These are phyloP conservation scores for Mungos mungo DNA, from an alignment of 2,113 vertebrate genomes.

Conservation along the genomic window DNA sequence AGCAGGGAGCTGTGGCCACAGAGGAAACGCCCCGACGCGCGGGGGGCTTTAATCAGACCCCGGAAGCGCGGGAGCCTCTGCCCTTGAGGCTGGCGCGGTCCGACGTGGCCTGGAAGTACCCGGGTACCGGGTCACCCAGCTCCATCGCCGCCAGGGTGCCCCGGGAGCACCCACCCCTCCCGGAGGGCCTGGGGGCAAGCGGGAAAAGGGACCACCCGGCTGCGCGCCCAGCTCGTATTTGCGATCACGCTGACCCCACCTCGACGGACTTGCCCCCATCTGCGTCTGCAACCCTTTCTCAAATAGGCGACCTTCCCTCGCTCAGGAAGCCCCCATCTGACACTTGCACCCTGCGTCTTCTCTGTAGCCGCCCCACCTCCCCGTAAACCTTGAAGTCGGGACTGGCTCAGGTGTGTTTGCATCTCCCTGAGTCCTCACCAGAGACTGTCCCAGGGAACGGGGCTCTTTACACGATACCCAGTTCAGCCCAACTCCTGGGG, in stretches of 20 bases:
- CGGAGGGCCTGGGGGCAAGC: neutral
- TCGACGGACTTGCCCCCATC: neutral
- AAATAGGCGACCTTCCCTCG: neutral
- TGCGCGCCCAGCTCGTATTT: no score
- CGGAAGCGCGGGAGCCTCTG: fast-evolving
- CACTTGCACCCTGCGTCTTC: neutral
- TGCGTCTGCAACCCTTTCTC: neutral
- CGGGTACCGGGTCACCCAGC: neutral
- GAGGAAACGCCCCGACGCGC: neutral
- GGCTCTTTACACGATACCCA: neutral
- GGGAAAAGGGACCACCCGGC: neutral
- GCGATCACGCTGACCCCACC: neutral
- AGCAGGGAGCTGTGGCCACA: neutral
- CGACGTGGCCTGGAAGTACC: neutral
- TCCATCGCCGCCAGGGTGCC: neutral
- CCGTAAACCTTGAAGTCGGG: neutral
- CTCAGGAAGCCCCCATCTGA: neutral
- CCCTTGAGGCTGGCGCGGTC: fast-evolving
- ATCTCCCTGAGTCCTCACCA: neutral
- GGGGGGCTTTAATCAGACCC: fast-evolving
- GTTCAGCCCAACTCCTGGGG: neutral
- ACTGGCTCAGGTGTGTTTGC: neutral
- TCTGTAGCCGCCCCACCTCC: neutral
- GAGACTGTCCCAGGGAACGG: neutral
- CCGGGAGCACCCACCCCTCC: neutral